phyloP scores from a whole-genome alignment of 1,140 invertebrate species.

The Lucilia cuprina region DNA sequence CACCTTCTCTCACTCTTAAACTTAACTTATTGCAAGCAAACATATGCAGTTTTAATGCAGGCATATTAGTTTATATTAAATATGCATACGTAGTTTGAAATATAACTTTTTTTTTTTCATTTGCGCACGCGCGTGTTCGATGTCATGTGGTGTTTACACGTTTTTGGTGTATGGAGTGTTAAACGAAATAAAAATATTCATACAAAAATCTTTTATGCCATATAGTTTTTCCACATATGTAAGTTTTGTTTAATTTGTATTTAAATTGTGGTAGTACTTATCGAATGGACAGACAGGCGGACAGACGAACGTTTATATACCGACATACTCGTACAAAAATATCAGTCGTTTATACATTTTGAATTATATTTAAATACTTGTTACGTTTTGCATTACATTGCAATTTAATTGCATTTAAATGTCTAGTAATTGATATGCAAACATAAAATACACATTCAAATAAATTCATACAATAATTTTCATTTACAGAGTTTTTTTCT shows the following conservation, averaged over 20 bases:
- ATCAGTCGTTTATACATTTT: background rate
- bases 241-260: slow-evolving; percentile 32
- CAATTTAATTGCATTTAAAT: slow-evolving; percentile 35
- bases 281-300: background rate
- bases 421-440: slow-evolving; percentile 31
- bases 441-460: slow-evolving; percentile 8
- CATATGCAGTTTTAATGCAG: background rate
- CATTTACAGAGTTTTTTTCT: too few relatives aligned
- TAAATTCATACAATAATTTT: too few relatives aligned
- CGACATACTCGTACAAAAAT: background rate
- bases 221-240: slow-evolving; percentile 5
- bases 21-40: background rate
- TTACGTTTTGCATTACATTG: slow-evolving; percentile 33
- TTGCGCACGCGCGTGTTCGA: slow-evolving; percentile 34
- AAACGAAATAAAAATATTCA: background rate
- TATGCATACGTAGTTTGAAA: background rate
- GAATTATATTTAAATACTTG: slow-evolving; percentile 24
- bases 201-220: slow-evolving; percentile 21
- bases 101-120: background rate
- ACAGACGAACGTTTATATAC: background rate
- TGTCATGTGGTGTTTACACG: slow-evolving; percentile 34
- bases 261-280: background rate
- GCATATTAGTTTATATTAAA: slow-evolving; percentile 4
- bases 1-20: background rate
- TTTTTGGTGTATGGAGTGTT: background rate